Evolutionary conservation across 2,888 invertebrate species (phyloP), one percentile per base, ranked within the genome.

Genomic region (Altica lythri): DNA sequence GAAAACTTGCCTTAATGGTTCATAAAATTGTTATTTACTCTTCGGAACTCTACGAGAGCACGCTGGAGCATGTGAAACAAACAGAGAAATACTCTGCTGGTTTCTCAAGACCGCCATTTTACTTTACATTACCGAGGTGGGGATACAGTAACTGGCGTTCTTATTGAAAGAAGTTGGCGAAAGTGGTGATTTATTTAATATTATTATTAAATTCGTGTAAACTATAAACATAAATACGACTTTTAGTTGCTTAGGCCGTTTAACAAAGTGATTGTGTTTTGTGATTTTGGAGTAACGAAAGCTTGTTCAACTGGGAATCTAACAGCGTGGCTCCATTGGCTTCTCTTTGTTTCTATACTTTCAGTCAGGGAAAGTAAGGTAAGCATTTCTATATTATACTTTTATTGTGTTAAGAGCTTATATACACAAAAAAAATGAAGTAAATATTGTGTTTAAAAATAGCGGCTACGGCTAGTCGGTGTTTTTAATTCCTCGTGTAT

Each of bases 311-410:
- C 68, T 70, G 70, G 69, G 68, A 71, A 70, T 52, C 68, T 70
- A 75, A 68, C 77, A 77, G 77, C 77, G 77, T 77, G 77, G 77
- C 77, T 75, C 66, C 70, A 67, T 71, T 72, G 70, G 75, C 75
- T 74, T 75, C 73, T 73, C 76, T 77, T 77, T 77, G 75, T 76
- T 76, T 75, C 76, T 74, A 71, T 71, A 42, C 49, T 49, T 40
- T 49, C 49, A 32, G 49, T 40, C 49, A 49, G 32, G 42, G 49
- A 49, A 49, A 49, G 38, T 72, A 71, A 76, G 75, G 77, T 77
- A 73, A 75, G 77, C 66, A 60, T 60, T 13, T 19, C 25, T 60
- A 47, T 18, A 42, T 35, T 53, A 25, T 53, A 29, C 34, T 19
- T 52, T 43, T 27, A 56, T 29, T 42, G 47, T 32, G 12, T 48